Percentiles rank a stretch among this genome's conserved stretches.
These are phyloP conservation scores for Pelmatolapia mariae DNA, from an alignment of 2,113 vertebrate genomes.

Conservation along the genomic window DNA sequence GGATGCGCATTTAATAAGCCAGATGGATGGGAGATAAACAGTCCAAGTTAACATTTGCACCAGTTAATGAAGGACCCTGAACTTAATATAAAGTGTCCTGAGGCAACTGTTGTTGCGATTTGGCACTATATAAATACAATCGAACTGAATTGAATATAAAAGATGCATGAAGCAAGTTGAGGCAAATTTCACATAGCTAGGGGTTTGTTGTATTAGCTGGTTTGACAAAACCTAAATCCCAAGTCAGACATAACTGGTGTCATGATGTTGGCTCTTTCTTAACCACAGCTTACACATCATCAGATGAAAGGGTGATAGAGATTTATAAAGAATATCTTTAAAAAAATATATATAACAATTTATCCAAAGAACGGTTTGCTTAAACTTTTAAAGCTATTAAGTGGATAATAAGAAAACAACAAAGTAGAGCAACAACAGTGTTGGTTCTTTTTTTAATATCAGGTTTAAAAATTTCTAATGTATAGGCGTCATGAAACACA, in stretches of 20 bases:
- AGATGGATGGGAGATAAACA: background rate
- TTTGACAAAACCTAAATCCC: background rate
- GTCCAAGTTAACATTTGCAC: background rate
- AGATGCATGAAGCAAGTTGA: background rate
- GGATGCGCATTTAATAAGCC: rapidly evolving
- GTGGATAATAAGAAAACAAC: background rate
- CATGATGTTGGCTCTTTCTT: background rate
- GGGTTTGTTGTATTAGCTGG: background rate
- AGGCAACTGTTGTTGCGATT: background rate
- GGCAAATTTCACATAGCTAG: background rate
- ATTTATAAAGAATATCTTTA: background rate
- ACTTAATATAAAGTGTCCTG: background rate
- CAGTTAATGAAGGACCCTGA: rapidly evolving
- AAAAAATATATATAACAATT: background rate
- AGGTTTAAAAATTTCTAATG: background rate
- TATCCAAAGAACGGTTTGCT: rapidly evolving
- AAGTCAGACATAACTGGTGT: background rate
- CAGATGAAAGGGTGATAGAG: background rate
- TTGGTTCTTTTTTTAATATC: background rate
- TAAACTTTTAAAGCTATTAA: background rate
- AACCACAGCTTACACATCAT: background rate
- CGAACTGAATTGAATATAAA: background rate
- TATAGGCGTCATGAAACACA: rapidly evolving
- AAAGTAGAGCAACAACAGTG: background rate
- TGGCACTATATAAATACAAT: background rate